These are phyloP conservation scores for Eulemur rubriventer DNA, from an alignment of 2,797 vertebrate genomes.

Conservation along the genomic window DNA sequence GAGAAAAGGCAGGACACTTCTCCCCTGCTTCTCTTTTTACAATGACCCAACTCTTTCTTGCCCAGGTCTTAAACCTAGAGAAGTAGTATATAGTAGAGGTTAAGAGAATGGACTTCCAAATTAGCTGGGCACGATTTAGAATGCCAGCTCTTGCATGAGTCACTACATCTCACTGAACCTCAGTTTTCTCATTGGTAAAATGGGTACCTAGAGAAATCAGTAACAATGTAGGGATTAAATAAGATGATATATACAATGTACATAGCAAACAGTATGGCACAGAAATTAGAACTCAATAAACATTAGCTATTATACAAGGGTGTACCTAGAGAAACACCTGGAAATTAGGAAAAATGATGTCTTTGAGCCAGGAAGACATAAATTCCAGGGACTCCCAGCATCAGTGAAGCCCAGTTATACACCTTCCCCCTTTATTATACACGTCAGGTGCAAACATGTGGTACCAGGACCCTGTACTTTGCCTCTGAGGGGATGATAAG, in stretches of 20 bases:
- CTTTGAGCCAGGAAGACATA: conserved; percentile 19
- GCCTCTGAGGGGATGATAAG: conserved; percentile 19
- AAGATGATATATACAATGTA: conserved; percentile 2
- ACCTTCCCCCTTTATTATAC: neutral
- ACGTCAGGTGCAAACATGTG: conserved; percentile 19
- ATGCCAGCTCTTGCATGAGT: conserved; percentile 37
- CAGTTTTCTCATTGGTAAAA: conserved; percentile 32
- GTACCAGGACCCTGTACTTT: neutral
- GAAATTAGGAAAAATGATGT: neutral
- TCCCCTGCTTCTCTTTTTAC: neutral
- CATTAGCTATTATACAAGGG: neutral
- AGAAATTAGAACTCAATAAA: conserved; percentile 17
- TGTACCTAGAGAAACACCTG: conserved; percentile 2
- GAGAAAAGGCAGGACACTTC: neutral
- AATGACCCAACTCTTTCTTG: neutral
- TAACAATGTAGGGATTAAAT: neutral
- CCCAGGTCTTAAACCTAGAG: neutral
- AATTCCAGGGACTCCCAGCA: conserved; percentile 4
- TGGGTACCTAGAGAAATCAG: conserved; percentile 18
- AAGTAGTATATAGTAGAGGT: neutral
- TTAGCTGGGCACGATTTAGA: conserved; percentile 17
- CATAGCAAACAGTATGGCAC: neutral
- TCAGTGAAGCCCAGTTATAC: neutral
- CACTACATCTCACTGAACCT: conserved; percentile 34
- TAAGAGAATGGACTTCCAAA: conserved; percentile 48